Conservation (phyloP, 2,113 vertebrate species). For the Gila orcuttii region DNA sequence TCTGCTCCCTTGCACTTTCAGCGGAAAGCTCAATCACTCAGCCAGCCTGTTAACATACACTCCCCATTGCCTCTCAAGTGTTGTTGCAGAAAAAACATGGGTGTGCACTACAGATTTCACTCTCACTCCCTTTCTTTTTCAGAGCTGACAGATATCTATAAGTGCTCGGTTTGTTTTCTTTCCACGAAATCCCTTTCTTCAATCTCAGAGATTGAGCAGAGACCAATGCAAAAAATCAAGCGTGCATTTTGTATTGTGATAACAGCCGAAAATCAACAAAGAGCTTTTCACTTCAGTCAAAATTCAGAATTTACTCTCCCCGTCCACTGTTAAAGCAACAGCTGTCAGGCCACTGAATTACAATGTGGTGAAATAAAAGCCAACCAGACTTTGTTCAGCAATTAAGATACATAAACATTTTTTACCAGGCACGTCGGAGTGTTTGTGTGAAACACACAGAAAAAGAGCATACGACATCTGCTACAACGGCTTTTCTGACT, state of each 20-base stretch:
- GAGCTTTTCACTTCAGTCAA: neutral
- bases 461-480: conserved; percentile 32
- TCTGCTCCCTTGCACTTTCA: conserved; percentile 21
- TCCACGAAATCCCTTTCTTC: neutral
- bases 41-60: conserved; percentile 40
- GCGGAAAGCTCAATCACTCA: conserved; percentile 33
- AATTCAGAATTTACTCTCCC: neutral
- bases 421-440: neutral
- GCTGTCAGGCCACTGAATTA: conserved; percentile 16
- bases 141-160: conserved; percentile 16
- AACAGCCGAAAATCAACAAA: neutral
- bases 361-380: neutral
- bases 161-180: conserved; percentile 38
- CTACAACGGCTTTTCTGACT: conserved; percentile 28
- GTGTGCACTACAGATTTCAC: conserved; percentile 16
- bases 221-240: neutral
- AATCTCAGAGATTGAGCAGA: neutral
- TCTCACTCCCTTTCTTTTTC: neutral
- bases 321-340: conserved; percentile 12
- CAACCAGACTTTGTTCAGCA: neutral
- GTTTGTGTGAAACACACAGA: neutral
- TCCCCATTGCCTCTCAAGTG: conserved; percentile 33
- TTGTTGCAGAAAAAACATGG: conserved; percentile 18
- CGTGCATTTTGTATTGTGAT: neutral
- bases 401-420: neutral